Percentiles rank a stretch among this genome's conserved stretches.
Evolutionary conservation across 2,888 invertebrate genomes (phyloP).

Genomic region (Philaethria dido): DNA sequence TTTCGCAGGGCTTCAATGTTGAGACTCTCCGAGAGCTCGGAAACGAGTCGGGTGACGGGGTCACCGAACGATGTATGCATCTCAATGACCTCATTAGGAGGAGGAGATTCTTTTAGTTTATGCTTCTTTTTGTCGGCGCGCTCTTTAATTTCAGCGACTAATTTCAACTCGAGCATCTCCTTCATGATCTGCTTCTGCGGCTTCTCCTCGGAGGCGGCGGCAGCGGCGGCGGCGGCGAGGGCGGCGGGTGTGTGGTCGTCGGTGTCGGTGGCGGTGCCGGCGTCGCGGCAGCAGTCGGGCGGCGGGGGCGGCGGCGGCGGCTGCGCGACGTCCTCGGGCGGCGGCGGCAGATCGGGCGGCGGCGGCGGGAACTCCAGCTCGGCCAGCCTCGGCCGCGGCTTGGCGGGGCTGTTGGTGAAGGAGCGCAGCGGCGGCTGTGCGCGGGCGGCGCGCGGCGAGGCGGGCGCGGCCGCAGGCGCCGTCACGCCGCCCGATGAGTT

Average conservation of each 20-base stretch:
- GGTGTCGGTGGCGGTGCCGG: slow-evolving; percentile 88
- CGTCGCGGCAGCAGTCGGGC: slow-evolving; percentile 84
- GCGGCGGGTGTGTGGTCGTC: slow-evolving; percentile 88
- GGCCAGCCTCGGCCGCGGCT: slow-evolving; percentile 89
- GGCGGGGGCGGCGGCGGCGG: slow-evolving; percentile 75
- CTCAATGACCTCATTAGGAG: slow-evolving; percentile 54
- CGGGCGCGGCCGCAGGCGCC: slow-evolving; percentile 83
- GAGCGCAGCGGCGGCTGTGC: slow-evolving; percentile 78
- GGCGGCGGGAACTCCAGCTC: slow-evolving; percentile 95
- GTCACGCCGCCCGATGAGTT: slow-evolving; percentile 94
- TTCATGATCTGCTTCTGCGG: slow-evolving; percentile 85
- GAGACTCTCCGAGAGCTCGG: slow-evolving; percentile 93
- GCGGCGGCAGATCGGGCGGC: slow-evolving; percentile 91
- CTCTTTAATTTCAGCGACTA: slow-evolving; percentile 93
- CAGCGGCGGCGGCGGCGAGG: slow-evolving; percentile 62
- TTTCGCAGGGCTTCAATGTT: slow-evolving; percentile 85
- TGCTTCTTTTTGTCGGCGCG: slow-evolving; percentile 87
- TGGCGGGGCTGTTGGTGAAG: slow-evolving; percentile 87
- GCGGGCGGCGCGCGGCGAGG: slow-evolving; percentile 68
- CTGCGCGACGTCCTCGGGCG: slow-evolving; percentile 86
- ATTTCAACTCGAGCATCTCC: slow-evolving; percentile 91
- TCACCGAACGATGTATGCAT: slow-evolving; percentile 81
- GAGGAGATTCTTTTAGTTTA: slow-evolving; percentile 80
- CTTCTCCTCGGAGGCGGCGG: slow-evolving; percentile 69
- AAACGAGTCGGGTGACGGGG: slow-evolving; percentile 91